Conservation (phyloP, 2,113 vertebrate genomes). For the Sebastes schlegelii region DNA sequence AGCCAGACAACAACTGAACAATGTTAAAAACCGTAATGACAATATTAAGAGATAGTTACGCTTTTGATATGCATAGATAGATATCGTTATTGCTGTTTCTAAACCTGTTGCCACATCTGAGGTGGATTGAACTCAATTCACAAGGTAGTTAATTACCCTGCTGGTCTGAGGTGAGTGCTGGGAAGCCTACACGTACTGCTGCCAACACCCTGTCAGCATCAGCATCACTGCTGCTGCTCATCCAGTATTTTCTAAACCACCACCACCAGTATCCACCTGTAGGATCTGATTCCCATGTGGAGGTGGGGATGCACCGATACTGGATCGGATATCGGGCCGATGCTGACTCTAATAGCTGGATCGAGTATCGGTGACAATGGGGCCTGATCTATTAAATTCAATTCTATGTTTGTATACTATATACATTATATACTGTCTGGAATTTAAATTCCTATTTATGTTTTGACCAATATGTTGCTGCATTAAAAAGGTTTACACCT, state of each 20-base stretch:
- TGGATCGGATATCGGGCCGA: too few species aligned
- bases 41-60: not conserved
- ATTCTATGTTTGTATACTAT: too few species aligned
- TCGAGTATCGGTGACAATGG: too few species aligned
- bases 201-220: not conserved
- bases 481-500: too few species aligned
- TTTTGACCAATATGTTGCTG: too few species aligned
- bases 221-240: not conserved
- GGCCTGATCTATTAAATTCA: too few species aligned
- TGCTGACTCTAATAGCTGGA: too few species aligned
- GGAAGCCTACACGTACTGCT: not conserved
- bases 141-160: not conserved
- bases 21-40: too few species aligned
- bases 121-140: not conserved
- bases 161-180: not conserved
- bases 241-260: conserved; percentile 18
- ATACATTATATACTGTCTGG: too few species aligned
- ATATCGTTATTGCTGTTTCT: not conserved
- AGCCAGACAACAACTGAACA: too few species aligned
- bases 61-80: not conserved
- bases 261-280: conserved; percentile 25
- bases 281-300: conserved; percentile 37
- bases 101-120: not conserved
- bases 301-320: too few species aligned
- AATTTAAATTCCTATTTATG: too few species aligned